phyloP scores from a whole-genome alignment of 2,797 vertebrate genomes.

The Lepus townsendii region DNA sequence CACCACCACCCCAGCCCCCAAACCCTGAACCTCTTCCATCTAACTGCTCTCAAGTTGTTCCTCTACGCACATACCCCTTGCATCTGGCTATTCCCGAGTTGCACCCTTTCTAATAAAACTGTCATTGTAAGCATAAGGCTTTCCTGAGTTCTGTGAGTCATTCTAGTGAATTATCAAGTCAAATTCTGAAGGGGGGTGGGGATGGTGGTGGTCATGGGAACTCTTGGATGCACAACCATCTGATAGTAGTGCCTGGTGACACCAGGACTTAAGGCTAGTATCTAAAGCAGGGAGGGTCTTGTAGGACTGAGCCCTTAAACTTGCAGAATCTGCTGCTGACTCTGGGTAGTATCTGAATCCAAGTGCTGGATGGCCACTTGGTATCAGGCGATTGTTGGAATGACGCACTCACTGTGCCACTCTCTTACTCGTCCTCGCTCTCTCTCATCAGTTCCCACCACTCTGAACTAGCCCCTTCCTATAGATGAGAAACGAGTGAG shows the following conservation, averaged over 20 bases:
- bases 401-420: background rate
- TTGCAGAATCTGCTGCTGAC: background rate
- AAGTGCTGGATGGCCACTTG: background rate
- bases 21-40: background rate
- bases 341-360: background rate
- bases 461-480: background rate
- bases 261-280: background rate
- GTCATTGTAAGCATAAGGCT: rapidly evolving
- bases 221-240: background rate
- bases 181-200: background rate
- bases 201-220: background rate
- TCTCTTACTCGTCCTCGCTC: no score
- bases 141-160: background rate
- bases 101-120: background rate
- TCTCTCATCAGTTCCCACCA: background rate
- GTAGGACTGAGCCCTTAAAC: background rate
- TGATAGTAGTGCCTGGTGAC: background rate
- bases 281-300: background rate
- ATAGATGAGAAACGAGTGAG: background rate
- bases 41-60: no score
- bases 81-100: background rate
- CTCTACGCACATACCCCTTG: background rate
- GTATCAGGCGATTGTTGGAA: background rate
- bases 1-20: no score
- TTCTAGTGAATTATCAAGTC: background rate